Conservation (phyloP, 2,888 invertebrate genomes). For the Orchesellides sinensis region DNA sequence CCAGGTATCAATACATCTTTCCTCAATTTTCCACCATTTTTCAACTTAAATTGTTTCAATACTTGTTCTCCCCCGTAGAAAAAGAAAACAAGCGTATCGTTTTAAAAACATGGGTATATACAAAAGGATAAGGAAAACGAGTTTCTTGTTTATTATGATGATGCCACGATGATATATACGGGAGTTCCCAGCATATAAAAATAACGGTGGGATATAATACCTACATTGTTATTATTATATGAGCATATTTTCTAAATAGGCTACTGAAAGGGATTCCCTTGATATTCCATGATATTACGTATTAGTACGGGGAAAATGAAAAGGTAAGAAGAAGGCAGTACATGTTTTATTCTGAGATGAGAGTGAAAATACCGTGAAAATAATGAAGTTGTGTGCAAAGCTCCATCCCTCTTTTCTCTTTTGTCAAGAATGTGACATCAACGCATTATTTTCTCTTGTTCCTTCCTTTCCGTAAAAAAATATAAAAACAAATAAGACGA, state of each 20-base stretch:
- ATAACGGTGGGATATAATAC: too few species aligned
- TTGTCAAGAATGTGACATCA: conserved; percentile 59
- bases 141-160: conserved; percentile 3
- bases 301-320: conserved; percentile 6
- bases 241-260: not conserved
- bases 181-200: too few species aligned
- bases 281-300: too few species aligned
- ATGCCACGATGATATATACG: conserved; percentile 18
- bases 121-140: too few species aligned
- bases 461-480: too few species aligned
- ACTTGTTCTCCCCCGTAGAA: conserved; percentile 2
- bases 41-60: conserved; percentile 46
- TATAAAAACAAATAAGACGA: too few species aligned
- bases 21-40: conserved; percentile 47
- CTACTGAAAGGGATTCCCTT: not conserved
- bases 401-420: conserved; percentile 39
- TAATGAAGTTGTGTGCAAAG: conserved; percentile 37
- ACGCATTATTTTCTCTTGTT: conserved; percentile 41
- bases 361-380: conserved; percentile 53
- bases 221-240: not conserved
- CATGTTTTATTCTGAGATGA: not conserved
- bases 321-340: conserved; percentile 24
- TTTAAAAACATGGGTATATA: too few species aligned
- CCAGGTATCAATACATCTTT: too few species aligned
- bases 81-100: conserved; percentile 3